These are phyloP conservation scores for Coilia nasus DNA, from an alignment of 2,797 vertebrate genomes.

Conservation along the genomic window DNA sequence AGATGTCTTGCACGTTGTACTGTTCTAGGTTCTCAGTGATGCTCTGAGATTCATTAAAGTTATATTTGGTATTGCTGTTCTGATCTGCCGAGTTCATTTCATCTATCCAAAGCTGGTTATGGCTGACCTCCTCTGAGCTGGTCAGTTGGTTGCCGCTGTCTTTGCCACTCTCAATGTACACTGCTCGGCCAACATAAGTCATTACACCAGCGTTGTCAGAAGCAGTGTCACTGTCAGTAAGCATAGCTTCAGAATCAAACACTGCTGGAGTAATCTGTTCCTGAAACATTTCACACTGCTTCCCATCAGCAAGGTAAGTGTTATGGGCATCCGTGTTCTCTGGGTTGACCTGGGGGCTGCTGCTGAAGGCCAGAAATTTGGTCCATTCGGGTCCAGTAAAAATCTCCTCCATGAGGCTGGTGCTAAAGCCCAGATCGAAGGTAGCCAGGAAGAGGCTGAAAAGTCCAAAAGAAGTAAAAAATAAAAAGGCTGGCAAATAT, in stretches of 20 bases:
- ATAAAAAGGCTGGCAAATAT: not conserved
- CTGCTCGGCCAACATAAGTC: not conserved
- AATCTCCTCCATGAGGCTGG: conserved; percentile 78
- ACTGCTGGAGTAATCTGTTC: not conserved
- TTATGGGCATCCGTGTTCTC: conserved; percentile 28
- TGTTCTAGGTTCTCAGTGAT: not conserved
- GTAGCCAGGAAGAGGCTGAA: conserved; percentile 55
- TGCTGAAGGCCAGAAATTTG: conserved; percentile 56
- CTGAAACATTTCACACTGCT: not conserved
- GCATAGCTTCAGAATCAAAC: not conserved
- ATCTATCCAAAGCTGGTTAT: not conserved
- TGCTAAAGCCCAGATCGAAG: conserved; percentile 65
- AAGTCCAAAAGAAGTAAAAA: conserved; percentile 1
- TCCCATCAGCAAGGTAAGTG: not conserved
- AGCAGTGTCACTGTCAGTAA: not conserved
- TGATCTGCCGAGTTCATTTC: not conserved
- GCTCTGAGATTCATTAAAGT: not conserved
- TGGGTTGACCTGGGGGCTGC: conserved; percentile 45
- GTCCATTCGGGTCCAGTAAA: conserved; percentile 72
- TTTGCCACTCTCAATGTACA: not conserved
- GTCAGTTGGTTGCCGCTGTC: not conserved
- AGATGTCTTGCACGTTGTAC: not conserved
- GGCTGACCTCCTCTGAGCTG: not conserved
- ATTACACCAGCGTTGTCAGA: not conserved
- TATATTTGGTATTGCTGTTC: not conserved